phyloP scores from a whole-genome alignment of 2,888 invertebrate species.

The Microchrysa polita region DNA sequence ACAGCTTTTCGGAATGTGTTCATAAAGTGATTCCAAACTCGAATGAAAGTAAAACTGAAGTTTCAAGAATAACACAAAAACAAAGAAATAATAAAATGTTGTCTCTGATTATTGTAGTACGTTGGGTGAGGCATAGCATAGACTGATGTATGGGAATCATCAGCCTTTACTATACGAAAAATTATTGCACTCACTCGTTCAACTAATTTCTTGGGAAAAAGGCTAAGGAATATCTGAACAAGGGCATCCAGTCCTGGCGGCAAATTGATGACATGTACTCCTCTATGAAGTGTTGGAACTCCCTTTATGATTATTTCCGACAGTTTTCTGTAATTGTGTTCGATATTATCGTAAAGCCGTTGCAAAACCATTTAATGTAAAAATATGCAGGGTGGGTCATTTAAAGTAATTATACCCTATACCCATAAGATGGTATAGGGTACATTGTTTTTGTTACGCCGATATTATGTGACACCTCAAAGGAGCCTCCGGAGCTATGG shows the following conservation, averaged over 20 bases:
- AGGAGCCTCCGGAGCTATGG: too few relatives aligned
- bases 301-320: not conserved
- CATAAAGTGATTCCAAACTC: not conserved
- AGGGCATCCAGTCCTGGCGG: not conserved
- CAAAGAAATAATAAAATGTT: not conserved
- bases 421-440: too few relatives aligned
- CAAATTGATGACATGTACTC: not conserved
- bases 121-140: too few relatives aligned
- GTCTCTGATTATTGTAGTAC: too few relatives aligned
- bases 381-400: too few relatives aligned
- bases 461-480: too few relatives aligned
- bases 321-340: conserved; percentile 46
- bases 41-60: not conserved
- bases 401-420: too few relatives aligned
- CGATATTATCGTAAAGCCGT: conserved; percentile 4
- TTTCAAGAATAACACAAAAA: not conserved
- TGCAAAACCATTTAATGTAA: not conserved
- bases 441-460: too few relatives aligned
- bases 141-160: too few relatives aligned
- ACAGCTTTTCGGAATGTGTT: not conserved
- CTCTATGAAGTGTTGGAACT: not conserved
- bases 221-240: conserved; percentile 60
- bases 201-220: conserved; percentile 69
- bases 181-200: conserved; percentile 65
- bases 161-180: too few relatives aligned